These are phyloP conservation scores for Myathropa florea DNA, from an alignment of 2,888 invertebrate species.

Conservation along the genomic window DNA sequence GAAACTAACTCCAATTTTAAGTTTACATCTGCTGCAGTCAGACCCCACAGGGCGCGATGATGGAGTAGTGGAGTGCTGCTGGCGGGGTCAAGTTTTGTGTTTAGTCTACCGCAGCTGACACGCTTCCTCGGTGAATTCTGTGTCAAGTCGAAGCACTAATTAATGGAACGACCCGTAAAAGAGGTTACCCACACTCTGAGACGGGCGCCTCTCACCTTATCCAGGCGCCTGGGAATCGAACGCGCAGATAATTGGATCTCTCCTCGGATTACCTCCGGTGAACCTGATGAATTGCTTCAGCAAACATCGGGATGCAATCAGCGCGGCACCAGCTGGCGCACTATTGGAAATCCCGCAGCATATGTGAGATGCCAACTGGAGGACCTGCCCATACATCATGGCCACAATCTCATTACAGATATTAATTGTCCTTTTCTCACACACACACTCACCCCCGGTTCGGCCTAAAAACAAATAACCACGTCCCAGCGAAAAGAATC, in stretches of 20 bases:
- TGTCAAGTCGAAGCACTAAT: constrained; percentile 43
- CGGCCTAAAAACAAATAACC: constrained; percentile 65
- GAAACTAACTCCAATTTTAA: constrained; percentile 36
- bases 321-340: constrained; percentile 57
- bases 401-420: constrained; percentile 69
- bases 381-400: constrained; percentile 60
- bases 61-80: constrained; percentile 30
- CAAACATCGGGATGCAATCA: constrained; percentile 63
- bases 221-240: constrained; percentile 27
- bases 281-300: constrained; percentile 55
- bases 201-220: constrained; percentile 32
- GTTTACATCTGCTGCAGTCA: constrained; percentile 43
- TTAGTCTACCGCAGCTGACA: constrained; percentile 41
- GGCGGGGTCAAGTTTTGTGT: constrained; percentile 41
- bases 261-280: constrained; percentile 47
- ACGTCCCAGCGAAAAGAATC: constrained; percentile 39
- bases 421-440: constrained; percentile 71
- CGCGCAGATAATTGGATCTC: constrained; percentile 58
- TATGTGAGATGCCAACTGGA: constrained; percentile 35
- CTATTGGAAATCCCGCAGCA: constrained; percentile 57
- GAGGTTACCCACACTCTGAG: constrained; percentile 5
- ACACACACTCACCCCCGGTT: constrained; percentile 11
- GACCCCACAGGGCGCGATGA: constrained; percentile 61
- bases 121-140: constrained; percentile 44
- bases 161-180: constrained; percentile 26